Base-by-base conservation (phyloP, 2,888 invertebrate species). In the Meghimatium bilineatum region DNA sequence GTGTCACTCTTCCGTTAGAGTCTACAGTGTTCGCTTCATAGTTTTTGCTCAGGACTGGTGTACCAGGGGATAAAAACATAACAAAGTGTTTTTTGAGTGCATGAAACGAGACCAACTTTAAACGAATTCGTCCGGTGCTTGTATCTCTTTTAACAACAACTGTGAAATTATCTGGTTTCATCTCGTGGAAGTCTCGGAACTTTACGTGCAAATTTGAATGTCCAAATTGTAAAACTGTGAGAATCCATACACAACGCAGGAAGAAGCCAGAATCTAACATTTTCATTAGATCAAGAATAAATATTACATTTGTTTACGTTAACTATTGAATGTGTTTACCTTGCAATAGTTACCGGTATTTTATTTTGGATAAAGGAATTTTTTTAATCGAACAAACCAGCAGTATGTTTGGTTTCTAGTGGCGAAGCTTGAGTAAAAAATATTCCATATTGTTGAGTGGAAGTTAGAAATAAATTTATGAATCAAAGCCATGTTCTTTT, bases 11-110 rank as follows among this genome's bases (percentile, higher is more conserved):
- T 6, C 83, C 83, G 1, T 63, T 14, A 17, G 17, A 12, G 49
- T 83, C 83, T 14, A 78, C 78, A 3, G 60, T 32, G 29, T 17
- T 23, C 20, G 76, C 83, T n/a, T 67, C 17, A 23, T 72, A 71
- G 32, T 78, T 10, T 23, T 71, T 32, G 20, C 52, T 56, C 14
- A 83, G 78, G 14, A 78, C 72, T 8, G 77, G 71, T 14, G 83
- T 38, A 6, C 78, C 83, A 23, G 78, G 83, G 0, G 38, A 38
- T 12, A 83, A 36, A 44, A 14, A 6, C 34, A 83, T 8, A 5
- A 63, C 60, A 63, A 83, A 83, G 10, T 56, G 12, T 32, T 38
- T 78, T 29, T 44, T 10, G 10, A 83, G 69, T 8, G 78, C 83
- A 23, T 34, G 71, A 26, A 80, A 80, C 12, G 81, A 74, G 17